phyloP scores from a whole-genome alignment of 2,888 invertebrate genomes.

The Athrips mouffetella region DNA sequence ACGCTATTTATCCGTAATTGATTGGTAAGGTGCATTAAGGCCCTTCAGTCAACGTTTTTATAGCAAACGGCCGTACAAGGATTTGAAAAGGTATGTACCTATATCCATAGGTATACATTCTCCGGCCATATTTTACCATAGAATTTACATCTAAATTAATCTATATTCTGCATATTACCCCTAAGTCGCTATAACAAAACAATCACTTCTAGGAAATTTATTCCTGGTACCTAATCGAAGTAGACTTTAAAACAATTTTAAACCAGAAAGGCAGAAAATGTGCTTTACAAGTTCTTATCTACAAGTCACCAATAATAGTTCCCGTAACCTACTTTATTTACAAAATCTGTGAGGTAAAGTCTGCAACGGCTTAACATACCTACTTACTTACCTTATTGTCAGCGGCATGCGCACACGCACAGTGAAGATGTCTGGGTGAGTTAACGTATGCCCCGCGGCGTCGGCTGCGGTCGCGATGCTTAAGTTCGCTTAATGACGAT shows the following conservation, averaged over 20 bases:
- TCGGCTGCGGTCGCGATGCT: slow-evolving; percentile 43
- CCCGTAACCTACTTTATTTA: slow-evolving; percentile 4
- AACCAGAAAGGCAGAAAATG: no score
- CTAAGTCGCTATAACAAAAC: no score
- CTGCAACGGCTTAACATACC: background rate
- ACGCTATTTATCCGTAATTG: slow-evolving; percentile 75
- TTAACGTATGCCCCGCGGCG: slow-evolving; percentile 52
- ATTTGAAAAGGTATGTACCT: no score
- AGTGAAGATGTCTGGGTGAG: slow-evolving; percentile 55
- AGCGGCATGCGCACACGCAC: slow-evolving; percentile 21
- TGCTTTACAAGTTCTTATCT: no score
- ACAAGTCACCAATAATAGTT: no score
- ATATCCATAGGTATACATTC: slow-evolving; percentile 30
- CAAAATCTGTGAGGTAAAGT: slow-evolving; percentile 6
- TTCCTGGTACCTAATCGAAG: no score
- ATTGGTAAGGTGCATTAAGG: slow-evolving; percentile 71
- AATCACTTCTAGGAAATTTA: no score
- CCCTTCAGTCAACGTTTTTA: slow-evolving; percentile 50
- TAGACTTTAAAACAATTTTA: no score
- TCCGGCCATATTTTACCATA: slow-evolving; percentile 8
- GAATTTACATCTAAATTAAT: slow-evolving; percentile 7
- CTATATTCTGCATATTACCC: no score
- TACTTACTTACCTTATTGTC: background rate
- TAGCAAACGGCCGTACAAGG: slow-evolving; percentile 45
- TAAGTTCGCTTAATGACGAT: slow-evolving; percentile 63